These are phyloP conservation scores for Cariama cristata DNA, from an alignment of 2,113 vertebrate species.

Conservation along the genomic window DNA sequence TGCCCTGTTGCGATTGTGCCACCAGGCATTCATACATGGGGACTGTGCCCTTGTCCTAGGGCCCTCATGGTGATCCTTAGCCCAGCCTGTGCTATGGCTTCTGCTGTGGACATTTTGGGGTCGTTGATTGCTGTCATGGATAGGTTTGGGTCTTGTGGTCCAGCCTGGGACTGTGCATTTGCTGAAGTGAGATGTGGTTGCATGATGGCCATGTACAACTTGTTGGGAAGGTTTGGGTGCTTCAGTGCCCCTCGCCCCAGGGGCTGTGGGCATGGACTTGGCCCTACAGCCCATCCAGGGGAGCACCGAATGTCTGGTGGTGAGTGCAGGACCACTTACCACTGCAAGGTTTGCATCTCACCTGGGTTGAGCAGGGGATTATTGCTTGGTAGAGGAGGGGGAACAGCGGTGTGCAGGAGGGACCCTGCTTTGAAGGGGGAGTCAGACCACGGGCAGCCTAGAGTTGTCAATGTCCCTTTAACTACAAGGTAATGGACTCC, in stretches of 20 bases:
- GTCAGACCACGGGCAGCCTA: neutral
- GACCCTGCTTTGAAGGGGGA: neutral
- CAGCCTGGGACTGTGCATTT: rapidly evolving
- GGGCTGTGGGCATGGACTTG: neutral
- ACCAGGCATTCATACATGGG: neutral
- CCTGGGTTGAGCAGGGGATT: neutral
- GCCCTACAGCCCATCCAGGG: neutral
- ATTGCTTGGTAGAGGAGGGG: neutral
- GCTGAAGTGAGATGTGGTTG: neutral
- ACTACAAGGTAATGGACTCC: slow-evolving; percentile 53
- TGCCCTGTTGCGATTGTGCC: neutral
- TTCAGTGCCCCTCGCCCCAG: neutral
- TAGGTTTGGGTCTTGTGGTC: neutral
- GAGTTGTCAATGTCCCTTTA: slow-evolving; percentile 45
- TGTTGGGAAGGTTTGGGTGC: neutral
- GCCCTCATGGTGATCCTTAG: neutral
- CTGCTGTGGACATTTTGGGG: neutral
- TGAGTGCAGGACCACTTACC: neutral
- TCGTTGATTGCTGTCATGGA: rapidly evolving
- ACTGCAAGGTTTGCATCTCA: neutral
- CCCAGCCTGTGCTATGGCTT: neutral
- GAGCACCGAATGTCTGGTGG: neutral
- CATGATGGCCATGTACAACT: rapidly evolving
- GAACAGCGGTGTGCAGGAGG: neutral
- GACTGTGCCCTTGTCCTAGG: neutral